Conservation (phyloP, 2,797 vertebrate species). For the Tachyglossus aculeatus region DNA sequence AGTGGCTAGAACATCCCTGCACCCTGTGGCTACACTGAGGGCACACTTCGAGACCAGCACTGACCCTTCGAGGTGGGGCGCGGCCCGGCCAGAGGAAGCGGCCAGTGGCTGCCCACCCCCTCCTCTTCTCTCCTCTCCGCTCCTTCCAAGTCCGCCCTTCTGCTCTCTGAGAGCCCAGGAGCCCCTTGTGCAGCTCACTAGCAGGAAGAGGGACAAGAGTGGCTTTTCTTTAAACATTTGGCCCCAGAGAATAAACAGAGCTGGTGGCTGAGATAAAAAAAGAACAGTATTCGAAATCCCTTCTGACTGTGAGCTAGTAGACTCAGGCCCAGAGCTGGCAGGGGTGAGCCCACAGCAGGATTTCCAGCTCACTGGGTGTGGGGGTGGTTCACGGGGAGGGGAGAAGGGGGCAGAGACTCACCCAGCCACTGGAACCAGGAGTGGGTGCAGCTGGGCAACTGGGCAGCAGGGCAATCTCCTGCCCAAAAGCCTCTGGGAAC, state of each 20-base stretch:
- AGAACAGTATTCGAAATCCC: conserved; percentile 42
- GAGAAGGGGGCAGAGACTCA: background rate
- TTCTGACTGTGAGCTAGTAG: conserved; percentile 24
- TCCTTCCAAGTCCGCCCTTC: too few relatives aligned
- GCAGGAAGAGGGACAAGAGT: background rate
- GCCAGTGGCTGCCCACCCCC: rapidly evolving
- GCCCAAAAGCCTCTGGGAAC: too few relatives aligned
- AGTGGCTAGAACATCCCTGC: too few relatives aligned
- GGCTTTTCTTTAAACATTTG: background rate
- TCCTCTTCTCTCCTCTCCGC: background rate
- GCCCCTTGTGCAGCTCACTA: too few relatives aligned
- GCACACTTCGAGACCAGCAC: too few relatives aligned
- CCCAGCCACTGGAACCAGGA: too few relatives aligned
- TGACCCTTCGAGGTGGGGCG: too few relatives aligned
- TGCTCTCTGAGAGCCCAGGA: background rate
- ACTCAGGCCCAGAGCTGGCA: conserved; percentile 19
- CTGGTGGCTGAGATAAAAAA: background rate
- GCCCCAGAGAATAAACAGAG: conserved; percentile 11
- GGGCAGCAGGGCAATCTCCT: background rate
- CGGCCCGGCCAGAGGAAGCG: too few relatives aligned
- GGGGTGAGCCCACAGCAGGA: conserved; percentile 3
- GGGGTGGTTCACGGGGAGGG: conserved; percentile 12
- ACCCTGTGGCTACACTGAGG: too few relatives aligned
- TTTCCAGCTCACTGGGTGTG: background rate
- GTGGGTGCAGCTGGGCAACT: background rate